Evolutionary conservation across 2,888 invertebrate genomes (phyloP).

Genomic region (Meteorus colon): DNA sequence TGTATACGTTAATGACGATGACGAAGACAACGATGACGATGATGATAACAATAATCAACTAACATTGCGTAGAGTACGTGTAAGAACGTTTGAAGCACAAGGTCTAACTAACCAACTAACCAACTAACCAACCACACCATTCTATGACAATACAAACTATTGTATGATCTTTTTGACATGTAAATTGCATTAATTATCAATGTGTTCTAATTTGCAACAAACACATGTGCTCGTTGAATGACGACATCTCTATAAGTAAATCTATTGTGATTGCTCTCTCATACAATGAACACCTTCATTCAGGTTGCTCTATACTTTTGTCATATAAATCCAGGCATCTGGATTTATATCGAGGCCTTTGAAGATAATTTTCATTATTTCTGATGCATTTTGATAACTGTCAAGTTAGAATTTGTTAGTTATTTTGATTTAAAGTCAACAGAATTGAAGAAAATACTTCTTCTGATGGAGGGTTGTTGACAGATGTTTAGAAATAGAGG

Average conservation of each 20-base stretch:
- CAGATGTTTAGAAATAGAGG: too few species aligned
- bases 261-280: background rate
- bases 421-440: too few species aligned
- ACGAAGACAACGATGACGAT: constrained; percentile 34
- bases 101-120: constrained; percentile 6
- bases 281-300: background rate
- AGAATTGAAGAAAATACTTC: too few species aligned
- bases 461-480: too few species aligned
- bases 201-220: constrained; percentile 32
- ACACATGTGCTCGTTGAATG: constrained; percentile 11
- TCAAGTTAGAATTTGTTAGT: too few species aligned
- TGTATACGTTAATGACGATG: constrained; percentile 14
- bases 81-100: constrained; percentile 43
- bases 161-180: constrained; percentile 42
- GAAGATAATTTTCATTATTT: too few species aligned
- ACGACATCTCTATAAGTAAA: background rate
- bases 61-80: constrained; percentile 13
- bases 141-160: constrained; percentile 38
- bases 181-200: constrained; percentile 46
- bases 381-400: background rate
- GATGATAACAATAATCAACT: constrained; percentile 38
- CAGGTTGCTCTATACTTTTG: background rate
- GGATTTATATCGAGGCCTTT: too few species aligned
- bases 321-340: too few species aligned
- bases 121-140: constrained; percentile 3